Percentiles rank a stretch among this genome's conserved stretches.
Evolutionary conservation across 2,113 vertebrate genomes (phyloP).

Genomic region (Probosciger aterrimus): DNA sequence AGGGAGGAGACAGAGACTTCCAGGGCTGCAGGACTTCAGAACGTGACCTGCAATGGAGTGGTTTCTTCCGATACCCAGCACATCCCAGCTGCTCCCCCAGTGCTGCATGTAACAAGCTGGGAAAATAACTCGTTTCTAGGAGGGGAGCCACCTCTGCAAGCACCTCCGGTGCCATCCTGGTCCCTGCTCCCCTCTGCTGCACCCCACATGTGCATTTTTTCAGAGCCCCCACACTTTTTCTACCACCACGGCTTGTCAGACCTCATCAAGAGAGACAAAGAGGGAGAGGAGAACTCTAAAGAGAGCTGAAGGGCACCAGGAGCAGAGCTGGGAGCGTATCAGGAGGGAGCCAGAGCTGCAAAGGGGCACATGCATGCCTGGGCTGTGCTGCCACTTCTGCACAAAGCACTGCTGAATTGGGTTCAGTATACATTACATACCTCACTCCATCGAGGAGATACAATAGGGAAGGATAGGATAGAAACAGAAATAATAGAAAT

Average conservation of each 20-base stretch:
- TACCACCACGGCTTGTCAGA: neutral
- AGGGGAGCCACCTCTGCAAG: neutral
- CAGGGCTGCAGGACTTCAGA: neutral
- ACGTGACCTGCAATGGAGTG: rapidly evolving
- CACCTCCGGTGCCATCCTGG: neutral
- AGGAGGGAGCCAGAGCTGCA: neutral
- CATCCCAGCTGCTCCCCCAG: neutral
- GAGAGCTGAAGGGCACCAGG: neutral
- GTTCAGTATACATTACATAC: neutral
- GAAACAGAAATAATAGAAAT: too few species aligned
- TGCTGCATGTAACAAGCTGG: rapidly evolving
- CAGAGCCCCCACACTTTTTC: neutral
- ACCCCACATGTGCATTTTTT: neutral
- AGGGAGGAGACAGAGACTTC: neutral
- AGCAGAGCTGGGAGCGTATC: neutral
- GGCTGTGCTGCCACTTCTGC: rapidly evolving
- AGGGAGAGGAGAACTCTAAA: neutral
- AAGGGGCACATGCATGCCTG: neutral
- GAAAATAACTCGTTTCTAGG: neutral
- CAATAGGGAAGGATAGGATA: neutral
- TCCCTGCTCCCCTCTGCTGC: neutral
- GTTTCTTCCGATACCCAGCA: neutral
- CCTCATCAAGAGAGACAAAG: neutral
- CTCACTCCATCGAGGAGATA: neutral
- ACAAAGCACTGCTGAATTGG: neutral